Evolutionary conservation across 2,797 vertebrate genomes (phyloP).

Genomic region (Protonibea diacanthus): DNA sequence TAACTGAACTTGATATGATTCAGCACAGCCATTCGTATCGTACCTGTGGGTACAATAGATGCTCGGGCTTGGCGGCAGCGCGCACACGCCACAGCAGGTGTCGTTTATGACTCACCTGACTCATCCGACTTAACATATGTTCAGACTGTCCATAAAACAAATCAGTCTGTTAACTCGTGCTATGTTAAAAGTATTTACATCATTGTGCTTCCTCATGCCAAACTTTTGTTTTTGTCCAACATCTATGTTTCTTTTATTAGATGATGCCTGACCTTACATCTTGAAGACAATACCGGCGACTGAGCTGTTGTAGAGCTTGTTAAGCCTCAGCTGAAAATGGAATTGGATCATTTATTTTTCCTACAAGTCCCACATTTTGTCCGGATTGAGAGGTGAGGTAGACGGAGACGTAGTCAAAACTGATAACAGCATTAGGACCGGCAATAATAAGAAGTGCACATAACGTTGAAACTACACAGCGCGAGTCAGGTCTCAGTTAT

Average conservation of each 20-base stretch:
- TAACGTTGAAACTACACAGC: slow-evolving; percentile 42
- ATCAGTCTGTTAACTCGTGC: not conserved
- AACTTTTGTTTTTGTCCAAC: not conserved
- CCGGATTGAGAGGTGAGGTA: slow-evolving; percentile 1
- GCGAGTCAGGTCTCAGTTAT: slow-evolving; percentile 44
- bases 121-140: not conserved
- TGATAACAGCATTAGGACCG: slow-evolving; percentile 38
- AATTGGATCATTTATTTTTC: slow-evolving; percentile 42
- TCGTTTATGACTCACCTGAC: slow-evolving; percentile 12
- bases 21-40: not conserved
- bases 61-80: slow-evolving; percentile 6
- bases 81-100: not conserved
- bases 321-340: slow-evolving; percentile 30
- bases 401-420: slow-evolving; percentile 7
- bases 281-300: slow-evolving; percentile 15
- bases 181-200: slow-evolving; percentile 10
- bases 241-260: slow-evolving; percentile 5
- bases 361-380: slow-evolving; percentile 20
- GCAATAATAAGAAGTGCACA: slow-evolving; percentile 28
- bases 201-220: not conserved
- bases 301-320: slow-evolving; percentile 35
- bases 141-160: slow-evolving; percentile 6
- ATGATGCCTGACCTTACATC: not conserved
- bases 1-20: slow-evolving; percentile 33
- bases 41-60: slow-evolving; percentile 6